Conservation (phyloP, 1,140 invertebrate genomes). For the Nephila pilipes region DNA sequence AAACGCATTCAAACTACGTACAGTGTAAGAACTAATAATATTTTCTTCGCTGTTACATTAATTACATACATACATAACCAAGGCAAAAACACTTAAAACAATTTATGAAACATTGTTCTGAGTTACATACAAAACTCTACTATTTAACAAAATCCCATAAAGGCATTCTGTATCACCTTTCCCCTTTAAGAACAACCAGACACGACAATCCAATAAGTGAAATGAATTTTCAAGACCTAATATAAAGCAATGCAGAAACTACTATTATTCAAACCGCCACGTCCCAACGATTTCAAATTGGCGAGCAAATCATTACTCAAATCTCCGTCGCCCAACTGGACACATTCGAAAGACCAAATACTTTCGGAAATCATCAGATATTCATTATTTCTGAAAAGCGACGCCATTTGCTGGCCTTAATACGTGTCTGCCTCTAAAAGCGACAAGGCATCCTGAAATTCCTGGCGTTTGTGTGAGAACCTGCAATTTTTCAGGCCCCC, state of each 20-base stretch:
- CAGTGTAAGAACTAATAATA: no score
- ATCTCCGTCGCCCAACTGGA: not conserved
- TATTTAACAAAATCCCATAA: no score
- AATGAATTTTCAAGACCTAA: not conserved
- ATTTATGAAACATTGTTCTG: no score
- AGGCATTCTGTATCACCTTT: no score
- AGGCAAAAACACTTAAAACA: no score
- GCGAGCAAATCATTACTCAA: conserved; percentile 2
- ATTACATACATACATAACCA: no score
- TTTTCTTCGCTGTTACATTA: no score
- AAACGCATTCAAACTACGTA: no score
- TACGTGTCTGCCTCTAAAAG: conserved; percentile 28
- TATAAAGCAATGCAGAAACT: not conserved
- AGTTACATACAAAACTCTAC: no score
- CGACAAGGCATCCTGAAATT: conserved; percentile 35
- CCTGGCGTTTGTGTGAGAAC: conserved; percentile 48
- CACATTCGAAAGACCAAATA: conserved; percentile 40
- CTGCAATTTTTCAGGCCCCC: conserved; percentile 55
- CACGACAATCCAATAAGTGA: not conserved
- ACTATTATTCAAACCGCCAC: not conserved
- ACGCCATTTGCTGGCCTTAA: not conserved
- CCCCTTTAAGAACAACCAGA: no score
- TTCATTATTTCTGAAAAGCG: conserved; percentile 41
- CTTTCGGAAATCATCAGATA: conserved; percentile 49
- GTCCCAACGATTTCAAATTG: not conserved